A percentile compares a stretch with the other conserved stretches of the same genome.
These are phyloP conservation scores for Galago senegalensis DNA, from an alignment of 2,797 vertebrate genomes.

Conservation along the genomic window DNA sequence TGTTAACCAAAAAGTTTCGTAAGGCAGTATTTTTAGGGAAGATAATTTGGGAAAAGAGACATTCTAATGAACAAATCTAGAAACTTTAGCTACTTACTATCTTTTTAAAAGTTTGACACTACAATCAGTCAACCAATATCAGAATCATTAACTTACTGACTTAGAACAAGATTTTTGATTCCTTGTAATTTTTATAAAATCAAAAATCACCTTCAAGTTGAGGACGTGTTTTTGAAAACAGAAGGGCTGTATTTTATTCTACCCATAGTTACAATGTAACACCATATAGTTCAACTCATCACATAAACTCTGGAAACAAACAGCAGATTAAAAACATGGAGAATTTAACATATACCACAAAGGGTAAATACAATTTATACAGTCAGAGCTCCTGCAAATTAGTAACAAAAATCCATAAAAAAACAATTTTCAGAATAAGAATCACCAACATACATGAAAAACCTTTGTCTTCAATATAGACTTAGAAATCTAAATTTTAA, in stretches of 20 bases:
- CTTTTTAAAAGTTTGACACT: slow-evolving; percentile 23
- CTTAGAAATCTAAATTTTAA: slow-evolving; percentile 47
- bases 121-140: slow-evolving; percentile 32
- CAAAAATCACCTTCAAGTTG: slow-evolving; percentile 44
- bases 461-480: neutral
- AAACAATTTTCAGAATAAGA: slow-evolving; percentile 59
- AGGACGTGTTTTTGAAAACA: slow-evolving; percentile 34
- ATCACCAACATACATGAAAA: slow-evolving; percentile 35
- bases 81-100: slow-evolving; percentile 41
- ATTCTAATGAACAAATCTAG: slow-evolving; percentile 37
- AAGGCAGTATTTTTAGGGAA: neutral
- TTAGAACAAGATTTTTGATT: slow-evolving; percentile 52
- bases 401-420: slow-evolving; percentile 34
- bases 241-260: slow-evolving; percentile 56
- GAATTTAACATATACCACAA: slow-evolving; percentile 32
- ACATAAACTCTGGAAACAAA: slow-evolving; percentile 60
- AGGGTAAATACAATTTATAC: slow-evolving; percentile 22
- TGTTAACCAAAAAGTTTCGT: slow-evolving; percentile 26
- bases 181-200: slow-evolving; percentile 31
- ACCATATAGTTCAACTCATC: slow-evolving; percentile 12
- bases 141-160: slow-evolving; percentile 34
- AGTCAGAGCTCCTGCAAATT: slow-evolving; percentile 6
- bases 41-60: slow-evolving; percentile 41
- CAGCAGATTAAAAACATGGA: slow-evolving; percentile 40
- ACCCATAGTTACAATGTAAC: neutral